phyloP scores from a whole-genome alignment of 2,797 vertebrate genomes.

The Rhynchonycteris naso region DNA sequence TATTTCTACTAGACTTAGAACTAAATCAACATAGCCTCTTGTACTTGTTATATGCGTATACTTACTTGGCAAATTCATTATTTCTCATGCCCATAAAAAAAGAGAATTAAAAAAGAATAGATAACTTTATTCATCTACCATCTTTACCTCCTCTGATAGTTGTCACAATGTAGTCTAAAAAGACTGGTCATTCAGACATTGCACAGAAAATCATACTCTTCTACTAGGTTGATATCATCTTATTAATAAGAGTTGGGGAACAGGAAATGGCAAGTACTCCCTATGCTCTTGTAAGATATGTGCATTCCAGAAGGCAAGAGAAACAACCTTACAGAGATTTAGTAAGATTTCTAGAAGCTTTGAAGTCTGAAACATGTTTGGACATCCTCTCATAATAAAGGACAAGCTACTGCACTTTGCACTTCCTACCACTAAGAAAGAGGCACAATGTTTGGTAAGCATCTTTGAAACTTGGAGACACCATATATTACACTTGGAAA shows the following conservation, averaged over 20 bases:
- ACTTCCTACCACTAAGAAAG: constrained; percentile 19
- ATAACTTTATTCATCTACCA: neutral
- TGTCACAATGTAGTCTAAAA: neutral
- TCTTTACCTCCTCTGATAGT: neutral
- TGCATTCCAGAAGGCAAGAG: neutral
- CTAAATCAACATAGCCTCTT: neutral
- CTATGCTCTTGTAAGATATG: neutral
- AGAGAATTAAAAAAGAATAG: neutral
- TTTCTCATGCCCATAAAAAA: constrained; percentile 3
- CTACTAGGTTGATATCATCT: neutral
- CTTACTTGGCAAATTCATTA: neutral
- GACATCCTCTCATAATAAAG: neutral
- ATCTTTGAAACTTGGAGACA: constrained; percentile 6
- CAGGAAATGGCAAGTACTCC: neutral
- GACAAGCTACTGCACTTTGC: neutral
- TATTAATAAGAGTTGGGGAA: neutral
- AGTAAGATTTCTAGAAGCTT: neutral
- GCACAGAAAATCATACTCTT: neutral
- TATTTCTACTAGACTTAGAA: constrained; percentile 28
- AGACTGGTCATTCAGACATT: neutral
- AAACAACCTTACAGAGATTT: neutral
- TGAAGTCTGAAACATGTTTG: neutral
- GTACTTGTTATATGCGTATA: neutral
- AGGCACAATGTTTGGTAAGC: neutral
- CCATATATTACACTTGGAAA: neutral